Conservation (phyloP, 1,140 invertebrate species). For the Camponotus floridanus region DNA sequence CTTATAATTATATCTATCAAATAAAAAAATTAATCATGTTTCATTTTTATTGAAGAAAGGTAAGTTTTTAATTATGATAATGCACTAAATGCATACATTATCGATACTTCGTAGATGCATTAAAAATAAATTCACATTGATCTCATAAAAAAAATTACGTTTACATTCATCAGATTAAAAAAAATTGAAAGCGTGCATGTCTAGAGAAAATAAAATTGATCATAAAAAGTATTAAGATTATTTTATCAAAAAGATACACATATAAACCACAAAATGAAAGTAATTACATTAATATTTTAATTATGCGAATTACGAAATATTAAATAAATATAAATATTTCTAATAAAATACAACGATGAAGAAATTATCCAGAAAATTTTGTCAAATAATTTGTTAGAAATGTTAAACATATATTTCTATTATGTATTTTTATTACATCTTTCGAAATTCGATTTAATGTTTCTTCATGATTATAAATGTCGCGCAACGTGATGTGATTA, state of each 20-base stretch:
- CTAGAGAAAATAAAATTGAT: not conserved
- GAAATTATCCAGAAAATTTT: not conserved
- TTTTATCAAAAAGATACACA: not conserved
- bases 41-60: not conserved
- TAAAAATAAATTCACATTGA: constrained; percentile 49
- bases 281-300: constrained; percentile 4
- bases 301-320: not conserved
- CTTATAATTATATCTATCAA: not conserved
- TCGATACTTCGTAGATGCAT: constrained; percentile 26
- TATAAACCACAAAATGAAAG: not conserved
- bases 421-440: not conserved
- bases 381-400: not conserved
- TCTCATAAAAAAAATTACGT: constrained; percentile 20
- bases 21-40: not conserved
- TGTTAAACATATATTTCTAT: constrained; percentile 2
- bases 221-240: not conserved
- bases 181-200: not conserved
- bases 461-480: constrained; percentile 28
- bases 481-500: not conserved
- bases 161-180: constrained; percentile 20
- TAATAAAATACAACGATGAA: not conserved
- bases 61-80: constrained; percentile 24
- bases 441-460: constrained; percentile 14
- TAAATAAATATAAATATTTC: constrained; percentile 6
- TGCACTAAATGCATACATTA: constrained; percentile 30